Evolutionary conservation across 2,113 vertebrate genomes (phyloP), one percentile per base, ranked within the genome.

Genomic region (Nycticryphes semicollaris): DNA sequence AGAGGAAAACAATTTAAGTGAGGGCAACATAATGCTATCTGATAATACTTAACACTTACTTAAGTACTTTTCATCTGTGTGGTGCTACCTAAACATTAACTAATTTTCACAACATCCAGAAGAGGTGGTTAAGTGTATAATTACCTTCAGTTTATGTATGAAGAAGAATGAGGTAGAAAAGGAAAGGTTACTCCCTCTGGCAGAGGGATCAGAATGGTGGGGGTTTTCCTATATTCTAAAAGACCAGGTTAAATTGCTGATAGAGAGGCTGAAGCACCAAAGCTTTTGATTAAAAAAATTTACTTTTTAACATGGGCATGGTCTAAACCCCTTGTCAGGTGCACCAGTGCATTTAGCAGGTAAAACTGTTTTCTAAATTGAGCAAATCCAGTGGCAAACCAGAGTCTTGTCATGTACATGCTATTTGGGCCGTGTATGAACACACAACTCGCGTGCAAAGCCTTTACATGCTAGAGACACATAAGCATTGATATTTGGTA

Each of bases 71-170:
- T 69, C 39, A 25, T 82, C 68, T 25, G 51, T 50, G 56, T 53
- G 6, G 3, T 68, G 43, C 31, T 93, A 87, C 85, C 78, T 83
- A 92, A 92, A 95, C 59, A 81, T 93, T 72, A 90, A 57, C 64
- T 93, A 48, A 92, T 96, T 92, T 91, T 90, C 74, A 31, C 77
- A 94, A 31, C 47, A 77, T 79, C 47, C 54, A 72, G 67, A 83
- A 68, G 74, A 70, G 77, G 39, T 86, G 20, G 11, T 60, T 54
- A 66, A 50, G 30, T 86, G 37, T 80, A 7, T 74, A 75, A 89
- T 93, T 97, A 70, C 72, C 50, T 94, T 82, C 39, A 43, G 73
- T 84, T 93, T 81, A 73, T 64, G 35, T 54, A 22, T 19, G 51
- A 68, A 66, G 41, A 51, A 91, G 68, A 37, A 6, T 35, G 64